These are phyloP conservation scores for Mimumesa dahlbomi DNA, from an alignment of 2,888 invertebrate species.

Conservation along the genomic window DNA sequence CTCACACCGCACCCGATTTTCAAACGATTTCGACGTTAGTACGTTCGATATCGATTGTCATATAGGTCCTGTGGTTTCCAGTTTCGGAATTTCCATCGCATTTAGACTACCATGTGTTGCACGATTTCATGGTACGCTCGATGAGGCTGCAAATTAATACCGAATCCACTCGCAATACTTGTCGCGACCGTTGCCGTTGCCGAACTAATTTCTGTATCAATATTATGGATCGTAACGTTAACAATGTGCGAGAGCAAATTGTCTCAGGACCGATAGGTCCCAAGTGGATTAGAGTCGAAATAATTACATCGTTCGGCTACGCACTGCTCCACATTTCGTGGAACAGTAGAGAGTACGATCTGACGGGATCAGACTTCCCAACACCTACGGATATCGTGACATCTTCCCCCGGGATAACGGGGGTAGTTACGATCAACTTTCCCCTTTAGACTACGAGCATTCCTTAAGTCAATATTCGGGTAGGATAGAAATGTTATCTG, in stretches of 20 bases:
- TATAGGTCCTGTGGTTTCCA: too few relatives aligned
- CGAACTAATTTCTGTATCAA: constrained; percentile 25
- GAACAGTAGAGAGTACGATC: neutral
- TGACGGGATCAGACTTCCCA: constrained; percentile 16
- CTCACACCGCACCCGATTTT: too few relatives aligned
- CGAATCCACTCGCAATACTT: constrained; percentile 9
- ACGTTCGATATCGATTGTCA: too few relatives aligned
- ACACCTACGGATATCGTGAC: neutral
- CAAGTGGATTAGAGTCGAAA: neutral
- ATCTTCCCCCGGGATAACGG: constrained; percentile 15
- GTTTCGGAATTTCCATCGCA: too few relatives aligned
- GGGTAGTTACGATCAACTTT: constrained; percentile 23
- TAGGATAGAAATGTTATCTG: neutral
- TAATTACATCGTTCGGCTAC: neutral
- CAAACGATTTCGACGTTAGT: too few relatives aligned
- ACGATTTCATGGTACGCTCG: neutral
- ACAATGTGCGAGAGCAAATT: constrained; percentile 18
- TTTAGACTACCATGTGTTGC: too few relatives aligned
- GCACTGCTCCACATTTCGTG: neutral
- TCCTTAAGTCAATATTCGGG: too few relatives aligned
- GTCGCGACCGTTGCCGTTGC: constrained; percentile 10
- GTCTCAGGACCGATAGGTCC: neutral
- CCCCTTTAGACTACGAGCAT: constrained; percentile 12
- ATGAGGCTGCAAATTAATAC: constrained; percentile 31
- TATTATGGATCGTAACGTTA: constrained; percentile 11